A percentile compares a stretch with the other conserved stretches of the same genome.
phyloP scores from a whole-genome alignment of 2,888 invertebrate genomes.

The Agriopis aurantiaria region DNA sequence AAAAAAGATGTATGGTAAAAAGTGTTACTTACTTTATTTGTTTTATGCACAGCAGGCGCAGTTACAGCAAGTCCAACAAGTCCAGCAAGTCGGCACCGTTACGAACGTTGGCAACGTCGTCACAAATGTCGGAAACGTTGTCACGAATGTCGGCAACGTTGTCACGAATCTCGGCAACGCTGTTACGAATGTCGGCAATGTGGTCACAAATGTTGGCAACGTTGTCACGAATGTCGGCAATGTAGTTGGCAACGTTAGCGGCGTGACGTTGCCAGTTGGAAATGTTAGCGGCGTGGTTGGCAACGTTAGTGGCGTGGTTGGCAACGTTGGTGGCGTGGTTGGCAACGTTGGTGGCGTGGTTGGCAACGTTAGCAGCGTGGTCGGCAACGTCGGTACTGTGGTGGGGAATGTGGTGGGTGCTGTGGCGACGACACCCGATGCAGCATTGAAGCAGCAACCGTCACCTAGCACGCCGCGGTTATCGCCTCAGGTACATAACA shows the following conservation, averaged over 20 bases:
- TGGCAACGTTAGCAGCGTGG: constrained; percentile 59
- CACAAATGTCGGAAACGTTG: constrained; percentile 41
- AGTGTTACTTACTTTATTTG: background rate
- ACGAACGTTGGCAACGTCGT: constrained; percentile 34
- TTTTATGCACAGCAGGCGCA: constrained; percentile 87
- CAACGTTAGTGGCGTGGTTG: constrained; percentile 55
- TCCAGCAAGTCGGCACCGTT: constrained; percentile 82
- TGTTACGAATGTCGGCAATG: constrained; percentile 41
- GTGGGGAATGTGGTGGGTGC: constrained; percentile 51
- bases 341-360: constrained; percentile 53
- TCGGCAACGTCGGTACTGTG: constrained; percentile 51
- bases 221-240: constrained; percentile 56
- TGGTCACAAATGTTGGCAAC: constrained; percentile 46
- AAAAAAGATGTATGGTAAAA: too few species aligned
- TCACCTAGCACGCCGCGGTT: constrained; percentile 76
- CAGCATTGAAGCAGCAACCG: constrained; percentile 75
- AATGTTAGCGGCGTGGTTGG: constrained; percentile 51
- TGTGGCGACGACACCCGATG: constrained; percentile 62
- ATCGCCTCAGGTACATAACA: constrained; percentile 73
- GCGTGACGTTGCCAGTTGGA: constrained; percentile 54
- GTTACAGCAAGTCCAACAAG: constrained; percentile 88
- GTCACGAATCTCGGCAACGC: constrained; percentile 37
- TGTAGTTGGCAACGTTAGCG: constrained; percentile 47
- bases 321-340: constrained; percentile 54
- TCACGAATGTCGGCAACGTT: constrained; percentile 38